Base-by-base conservation (phyloP, 2,113 vertebrate genomes). In the Pteropus alecto region DNA sequence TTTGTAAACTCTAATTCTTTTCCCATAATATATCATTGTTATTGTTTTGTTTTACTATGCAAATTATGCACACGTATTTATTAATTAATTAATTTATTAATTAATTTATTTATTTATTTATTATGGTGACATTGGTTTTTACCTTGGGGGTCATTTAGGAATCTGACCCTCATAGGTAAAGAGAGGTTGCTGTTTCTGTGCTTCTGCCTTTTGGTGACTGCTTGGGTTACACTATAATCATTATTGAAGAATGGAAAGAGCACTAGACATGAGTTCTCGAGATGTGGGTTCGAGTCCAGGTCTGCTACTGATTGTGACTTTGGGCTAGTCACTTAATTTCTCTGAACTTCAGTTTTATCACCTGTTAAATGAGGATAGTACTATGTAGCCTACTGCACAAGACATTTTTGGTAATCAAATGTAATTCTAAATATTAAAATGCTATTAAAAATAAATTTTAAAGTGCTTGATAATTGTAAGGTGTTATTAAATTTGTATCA, bases 11-110 rank as follows among this genome's bases (percentile, higher is more conserved):
- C 48, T 88, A 48, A 33, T 91, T 93, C 46, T 60, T 73, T 87
- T 88, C 71, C 78, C 88, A 58, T 88, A 90, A 81, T 91, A 11
- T 73, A 61, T 56, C 93, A 2, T 58, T 93, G 71, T 84, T 86
- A 56, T 60, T 93, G 54, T 92, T 93, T 94, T 94, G 48, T 85
- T 87, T 83, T n/a, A 87, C 51, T 89, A 22, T 54, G 30, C 58
- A 61, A 79, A 51, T 51, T 51, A 18, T 51, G 51, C 7, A 51
- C 51, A 43, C 9, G 12, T 48, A 48, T 48, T 48, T 48, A 9
- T 48, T 48, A 12, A 43, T 43, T 43, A 12, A 87, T 56, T 93
- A 76, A 43, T 48, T 48, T 48, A 43, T 43, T 43, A 12, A 87
- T 56, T 93, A 76, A 43, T 87, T 46, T 48, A 48, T 48, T 51